Evolutionary conservation across 2,797 vertebrate genomes (phyloP).

Genomic region (Xenops minutus): DNA sequence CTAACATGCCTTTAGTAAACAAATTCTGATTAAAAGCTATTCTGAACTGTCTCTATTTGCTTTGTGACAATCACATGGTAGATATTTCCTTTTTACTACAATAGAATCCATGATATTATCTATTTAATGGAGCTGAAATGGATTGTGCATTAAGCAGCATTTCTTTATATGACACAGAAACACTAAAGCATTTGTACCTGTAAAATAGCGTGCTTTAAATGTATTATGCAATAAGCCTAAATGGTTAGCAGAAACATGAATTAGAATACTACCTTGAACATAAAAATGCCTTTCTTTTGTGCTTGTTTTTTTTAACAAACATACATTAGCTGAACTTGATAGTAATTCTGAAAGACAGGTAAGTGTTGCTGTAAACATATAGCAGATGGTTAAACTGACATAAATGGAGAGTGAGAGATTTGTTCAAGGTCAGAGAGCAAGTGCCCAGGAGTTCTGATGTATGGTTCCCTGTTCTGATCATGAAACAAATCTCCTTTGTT

Average conservation of each 20-base stretch:
- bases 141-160: not conserved
- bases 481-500: slow-evolving; percentile 52
- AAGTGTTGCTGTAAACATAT: slow-evolving; percentile 3
- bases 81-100: not conserved
- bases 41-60: not conserved
- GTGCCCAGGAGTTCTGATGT: slow-evolving; percentile 40
- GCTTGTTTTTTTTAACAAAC: not conserved
- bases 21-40: slow-evolving; percentile 8
- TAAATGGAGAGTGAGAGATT: slow-evolving; percentile 34
- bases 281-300: not conserved
- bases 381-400: slow-evolving; percentile 56
- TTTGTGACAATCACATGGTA: not conserved
- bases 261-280: not conserved
- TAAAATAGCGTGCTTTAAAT: slow-evolving; percentile 4
- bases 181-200: not conserved
- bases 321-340: not conserved
- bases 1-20: slow-evolving; percentile 1
- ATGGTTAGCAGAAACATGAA: not conserved
- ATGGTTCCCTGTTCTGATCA: not conserved
- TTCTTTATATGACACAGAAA: not conserved
- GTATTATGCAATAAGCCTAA: not conserved
- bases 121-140: slow-evolving; percentile 2
- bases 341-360: slow-evolving; percentile 53
- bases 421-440: slow-evolving; percentile 60
- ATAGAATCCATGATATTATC: not conserved